Base-by-base conservation (phyloP, 2,888 invertebrate genomes). In the Linyphia triangularis region DNA sequence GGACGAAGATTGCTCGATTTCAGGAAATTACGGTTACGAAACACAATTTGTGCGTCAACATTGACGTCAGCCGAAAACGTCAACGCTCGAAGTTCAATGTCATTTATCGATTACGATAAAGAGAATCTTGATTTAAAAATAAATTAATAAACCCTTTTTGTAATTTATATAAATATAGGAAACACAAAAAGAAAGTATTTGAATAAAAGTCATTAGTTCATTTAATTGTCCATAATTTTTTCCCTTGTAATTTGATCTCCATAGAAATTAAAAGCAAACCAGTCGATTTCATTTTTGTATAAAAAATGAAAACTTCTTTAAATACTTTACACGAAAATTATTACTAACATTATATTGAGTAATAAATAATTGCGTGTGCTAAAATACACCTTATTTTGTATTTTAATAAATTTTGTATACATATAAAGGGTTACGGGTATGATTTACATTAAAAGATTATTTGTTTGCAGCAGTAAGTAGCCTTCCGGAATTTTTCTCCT, bases 401-500 rank as follows among this genome's bases (percentile, higher is more conserved):
- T n/a, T n/a, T n/a, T n/a, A n/a, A n/a, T n/a, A n/a, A n/a, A n/a
- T n/a, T n/a, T n/a, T n/a, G n/a, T n/a, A n/a, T n/a, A n/a, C n/a
- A n/a, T 51, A 33, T 33, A 33, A 33, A 6, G 2, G n/a, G 63
- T 40, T 77, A 70, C 61, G 59, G 67, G 9, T 70, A 77, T 70
- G 57, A 63, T 77, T 85, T 7, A 37, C n/a, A 43, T 2, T 24
- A 2, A 57, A 61, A 70, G 69, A 84, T 84, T 84, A 84, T 84
- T 78, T 79, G 73, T 86, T 75, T 81, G 79, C 37, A 43, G 19
- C 65, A 65, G 30, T 22, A 19, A 24, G 13, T 43, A 81, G 72
- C 81, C 73, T 86, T 86, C 73, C 67, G 81, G 81, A 86, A 86
- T 86, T 86, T 86, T 86, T 86, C 73, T 59, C 72, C 73, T 59